A percentile compares a stretch with the other conserved stretches of the same genome.
Conservation (phyloP, 2,113 vertebrate species). For the Eleginops maclovinus region DNA sequence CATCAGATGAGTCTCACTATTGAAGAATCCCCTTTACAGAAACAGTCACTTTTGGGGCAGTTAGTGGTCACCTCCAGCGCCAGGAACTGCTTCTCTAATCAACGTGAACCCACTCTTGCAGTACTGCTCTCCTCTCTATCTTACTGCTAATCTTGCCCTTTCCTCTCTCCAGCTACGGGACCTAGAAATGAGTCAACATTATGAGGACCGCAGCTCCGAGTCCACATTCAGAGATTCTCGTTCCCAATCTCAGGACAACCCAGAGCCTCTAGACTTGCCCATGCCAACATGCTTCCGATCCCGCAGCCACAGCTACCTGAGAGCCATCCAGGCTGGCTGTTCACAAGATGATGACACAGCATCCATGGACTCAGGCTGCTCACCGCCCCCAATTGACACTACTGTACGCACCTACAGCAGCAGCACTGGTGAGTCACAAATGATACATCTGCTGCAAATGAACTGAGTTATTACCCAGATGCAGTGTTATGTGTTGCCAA, state of each 20-base stretch:
- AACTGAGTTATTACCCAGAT: neutral
- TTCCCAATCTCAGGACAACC: slow-evolving; percentile 84
- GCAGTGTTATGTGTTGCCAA: neutral
- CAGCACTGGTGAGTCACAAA: slow-evolving; percentile 90
- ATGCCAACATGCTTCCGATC: slow-evolving; percentile 97
- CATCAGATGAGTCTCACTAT: slow-evolving; percentile 20
- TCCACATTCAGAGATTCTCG: slow-evolving; percentile 91
- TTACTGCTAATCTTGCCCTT: slow-evolving; percentile 13
- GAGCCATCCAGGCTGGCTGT: slow-evolving; percentile 98
- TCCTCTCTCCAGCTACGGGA: slow-evolving; percentile 85
- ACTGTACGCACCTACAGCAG: slow-evolving; percentile 93
- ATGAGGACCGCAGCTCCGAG: slow-evolving; percentile 90
- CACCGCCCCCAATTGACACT: slow-evolving; percentile 89
- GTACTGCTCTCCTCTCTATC: neutral
- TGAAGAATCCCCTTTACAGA: slow-evolving; percentile 4
- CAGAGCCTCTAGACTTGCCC: slow-evolving; percentile 92
- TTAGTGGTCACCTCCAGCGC: neutral
- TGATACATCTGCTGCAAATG: neutral
- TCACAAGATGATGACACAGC: slow-evolving; percentile 96
- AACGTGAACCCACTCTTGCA: neutral
- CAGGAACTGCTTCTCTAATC: neutral
- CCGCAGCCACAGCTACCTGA: slow-evolving; percentile 98
- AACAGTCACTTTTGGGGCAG: neutral
- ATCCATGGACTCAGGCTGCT: slow-evolving; percentile 94
- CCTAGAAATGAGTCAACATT: slow-evolving; percentile 90